These are phyloP conservation scores for Numida meleagris DNA, from an alignment of 2,113 vertebrate genomes.

Conservation along the genomic window DNA sequence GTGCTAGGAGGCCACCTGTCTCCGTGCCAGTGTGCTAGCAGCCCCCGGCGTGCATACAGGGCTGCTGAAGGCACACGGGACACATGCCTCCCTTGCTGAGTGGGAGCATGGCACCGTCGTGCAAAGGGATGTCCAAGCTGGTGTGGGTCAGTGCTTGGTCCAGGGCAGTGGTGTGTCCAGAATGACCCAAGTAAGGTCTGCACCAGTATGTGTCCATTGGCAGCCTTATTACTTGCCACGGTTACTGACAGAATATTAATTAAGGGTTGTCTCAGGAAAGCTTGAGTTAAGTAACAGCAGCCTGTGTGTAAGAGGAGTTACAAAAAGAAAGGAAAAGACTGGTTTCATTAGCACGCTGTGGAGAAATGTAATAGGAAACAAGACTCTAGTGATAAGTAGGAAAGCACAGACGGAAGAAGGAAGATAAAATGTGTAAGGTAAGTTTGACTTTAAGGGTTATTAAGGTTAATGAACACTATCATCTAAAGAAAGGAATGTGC, in stretches of 20 bases:
- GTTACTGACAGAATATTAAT: not conserved
- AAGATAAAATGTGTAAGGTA: not conserved
- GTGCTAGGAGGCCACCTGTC: accelerated
- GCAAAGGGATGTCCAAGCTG: no score
- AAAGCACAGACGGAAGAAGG: not conserved
- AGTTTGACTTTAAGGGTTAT: not conserved
- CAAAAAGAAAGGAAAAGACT: not conserved
- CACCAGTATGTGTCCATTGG: not conserved
- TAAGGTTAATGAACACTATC: not conserved
- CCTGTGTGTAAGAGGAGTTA: not conserved
- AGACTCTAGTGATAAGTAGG: not conserved
- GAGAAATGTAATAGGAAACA: not conserved
- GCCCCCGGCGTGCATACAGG: no score
- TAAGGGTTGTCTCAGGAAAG: not conserved
- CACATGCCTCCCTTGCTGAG: no score
- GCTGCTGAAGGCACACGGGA: no score
- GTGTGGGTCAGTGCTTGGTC: not conserved
- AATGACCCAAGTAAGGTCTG: not conserved
- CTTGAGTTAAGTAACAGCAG: not conserved
- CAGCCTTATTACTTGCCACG: not conserved
- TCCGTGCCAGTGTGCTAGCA: no score
- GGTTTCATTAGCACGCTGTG: not conserved
- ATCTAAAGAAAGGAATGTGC: not conserved
- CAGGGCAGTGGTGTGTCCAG: accelerated
- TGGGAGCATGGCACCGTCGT: not conserved